Percentiles rank a stretch among this genome's conserved stretches.
phyloP scores from a whole-genome alignment of 2,797 vertebrate genomes.

The Salarias fasciatus region DNA sequence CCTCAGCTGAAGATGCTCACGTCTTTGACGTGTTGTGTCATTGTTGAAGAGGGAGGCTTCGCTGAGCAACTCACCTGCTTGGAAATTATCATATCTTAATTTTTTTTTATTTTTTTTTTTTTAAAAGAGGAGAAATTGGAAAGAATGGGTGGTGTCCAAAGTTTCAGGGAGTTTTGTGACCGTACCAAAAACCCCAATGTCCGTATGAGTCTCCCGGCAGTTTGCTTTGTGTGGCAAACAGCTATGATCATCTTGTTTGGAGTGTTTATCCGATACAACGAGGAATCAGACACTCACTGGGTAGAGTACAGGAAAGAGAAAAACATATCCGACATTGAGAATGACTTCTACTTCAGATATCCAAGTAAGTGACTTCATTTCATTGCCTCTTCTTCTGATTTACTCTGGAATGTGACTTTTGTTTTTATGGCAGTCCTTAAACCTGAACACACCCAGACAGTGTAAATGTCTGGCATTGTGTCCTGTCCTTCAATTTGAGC shows the following conservation, averaged over 20 bases:
- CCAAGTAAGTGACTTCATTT: slow-evolving; percentile 89
- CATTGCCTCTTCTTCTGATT: neutral
- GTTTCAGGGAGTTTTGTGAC: slow-evolving; percentile 77
- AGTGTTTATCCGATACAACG: slow-evolving; percentile 88
- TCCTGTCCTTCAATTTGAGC: too few species aligned
- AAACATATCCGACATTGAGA: slow-evolving; percentile 87
- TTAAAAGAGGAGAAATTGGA: slow-evolving; percentile 11
- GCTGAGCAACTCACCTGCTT: slow-evolving; percentile 1
- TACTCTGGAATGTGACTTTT: neutral
- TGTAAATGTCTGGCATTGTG: too few species aligned
- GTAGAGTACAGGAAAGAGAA: slow-evolving; percentile 39
- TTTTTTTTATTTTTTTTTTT: neutral
- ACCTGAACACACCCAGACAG: neutral
- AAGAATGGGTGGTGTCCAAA: slow-evolving; percentile 78
- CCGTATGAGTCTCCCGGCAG: slow-evolving; percentile 85
- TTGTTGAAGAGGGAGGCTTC: slow-evolving; percentile 3
- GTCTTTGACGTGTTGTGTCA: slow-evolving; percentile 6
- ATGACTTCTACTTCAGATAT: slow-evolving; percentile 97
- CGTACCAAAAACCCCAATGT: slow-evolving; percentile 84
- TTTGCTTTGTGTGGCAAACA: slow-evolving; percentile 89
- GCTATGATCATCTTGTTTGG: slow-evolving; percentile 93
- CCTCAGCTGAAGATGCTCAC: slow-evolving; percentile 37
- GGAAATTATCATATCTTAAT: neutral
- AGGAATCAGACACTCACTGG: slow-evolving; percentile 84
- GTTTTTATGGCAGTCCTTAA: neutral